Conservation (phyloP, 2,113 vertebrate species). For the Pardalotus punctatus region DNA sequence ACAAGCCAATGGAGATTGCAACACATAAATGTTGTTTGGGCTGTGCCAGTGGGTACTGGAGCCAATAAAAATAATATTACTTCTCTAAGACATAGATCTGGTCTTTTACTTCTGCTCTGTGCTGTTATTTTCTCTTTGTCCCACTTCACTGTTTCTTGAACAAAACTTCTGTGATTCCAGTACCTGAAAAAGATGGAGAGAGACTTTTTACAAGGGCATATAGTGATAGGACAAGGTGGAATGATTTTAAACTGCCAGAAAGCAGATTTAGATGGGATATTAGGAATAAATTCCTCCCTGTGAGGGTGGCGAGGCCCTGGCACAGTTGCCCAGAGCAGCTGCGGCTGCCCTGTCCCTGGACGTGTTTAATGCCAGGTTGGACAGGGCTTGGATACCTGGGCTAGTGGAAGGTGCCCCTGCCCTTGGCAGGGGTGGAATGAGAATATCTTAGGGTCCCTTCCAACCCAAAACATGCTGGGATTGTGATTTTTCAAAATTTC, state of each 20-base stretch:
- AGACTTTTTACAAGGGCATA: not conserved
- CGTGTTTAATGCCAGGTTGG: not conserved
- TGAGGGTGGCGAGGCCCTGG: not conserved
- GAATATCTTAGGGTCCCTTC: not conserved
- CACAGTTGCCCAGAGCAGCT: not conserved
- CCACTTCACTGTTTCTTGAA: not conserved
- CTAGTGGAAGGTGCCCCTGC: not conserved
- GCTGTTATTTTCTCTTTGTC: not conserved
- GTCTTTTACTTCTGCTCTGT: not conserved
- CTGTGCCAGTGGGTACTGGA: not conserved
- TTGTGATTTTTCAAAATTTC: not conserved
- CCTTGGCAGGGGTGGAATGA: accelerated
- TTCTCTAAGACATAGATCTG: not conserved
- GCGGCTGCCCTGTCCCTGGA: not conserved
- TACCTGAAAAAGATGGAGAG: not conserved
- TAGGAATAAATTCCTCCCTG: not conserved
- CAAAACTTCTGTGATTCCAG: not conserved
- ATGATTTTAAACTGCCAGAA: not conserved
- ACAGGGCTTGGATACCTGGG: not conserved
- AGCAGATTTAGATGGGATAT: not conserved
- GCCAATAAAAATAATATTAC: not conserved
- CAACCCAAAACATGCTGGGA: not conserved
- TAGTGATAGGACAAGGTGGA: not conserved
- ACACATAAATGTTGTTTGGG: not conserved
- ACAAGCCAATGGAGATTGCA: not conserved